Evolutionary conservation across 2,113 vertebrate genomes (phyloP).

Genomic region (Zingel zingel): DNA sequence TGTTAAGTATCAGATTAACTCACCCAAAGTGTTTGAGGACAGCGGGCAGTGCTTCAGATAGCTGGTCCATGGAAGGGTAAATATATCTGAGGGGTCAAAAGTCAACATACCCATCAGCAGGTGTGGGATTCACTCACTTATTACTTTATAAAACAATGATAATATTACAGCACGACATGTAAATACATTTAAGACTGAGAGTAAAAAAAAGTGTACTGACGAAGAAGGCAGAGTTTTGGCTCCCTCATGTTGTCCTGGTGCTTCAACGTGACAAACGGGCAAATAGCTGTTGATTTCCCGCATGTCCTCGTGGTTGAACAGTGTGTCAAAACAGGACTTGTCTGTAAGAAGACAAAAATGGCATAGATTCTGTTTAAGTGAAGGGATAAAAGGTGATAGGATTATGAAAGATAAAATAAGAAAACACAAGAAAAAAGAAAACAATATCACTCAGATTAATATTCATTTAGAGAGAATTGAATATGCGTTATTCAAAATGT

Average conservation of each 20-base stretch:
- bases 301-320: conserved; percentile 95
- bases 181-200: neutral
- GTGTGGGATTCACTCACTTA: neutral
- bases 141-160: neutral
- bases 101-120: conserved; percentile 18
- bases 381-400: neutral
- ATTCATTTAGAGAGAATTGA: neutral
- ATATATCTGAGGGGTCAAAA: conserved; percentile 82
- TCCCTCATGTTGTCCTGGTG: conserved; percentile 93
- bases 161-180: neutral
- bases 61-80: conserved; percentile 95
- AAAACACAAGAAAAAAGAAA: neutral
- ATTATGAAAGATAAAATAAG: neutral
- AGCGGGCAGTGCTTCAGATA: conserved; percentile 90
- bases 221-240: conserved; percentile 88
- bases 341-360: conserved; percentile 78
- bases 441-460: neutral
- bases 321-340: conserved; percentile 92
- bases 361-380: neutral
- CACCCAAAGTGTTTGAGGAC: conserved; percentile 95
- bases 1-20: conserved; percentile 59
- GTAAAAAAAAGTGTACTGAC: conserved; percentile 78
- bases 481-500: neutral
- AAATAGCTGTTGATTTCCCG: conserved; percentile 93
- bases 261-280: conserved; percentile 93